Evolutionary conservation across 2,113 vertebrate genomes (phyloP).

Genomic region (Rattus norvegicus): GRCr8 NC_086019.1:233338001-233338500

Average conservation of each 20-base stretch:
- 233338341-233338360: constrained; percentile 51
- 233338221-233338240: constrained; percentile 60
- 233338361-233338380: constrained; percentile 6
- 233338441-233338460: neutral
- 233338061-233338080: constrained; percentile 56
- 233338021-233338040: constrained; percentile 29
- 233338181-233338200: constrained; percentile 62
- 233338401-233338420: neutral
- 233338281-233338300: constrained; percentile 68
- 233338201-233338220: constrained; percentile 75
- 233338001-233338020: constrained; percentile 20
- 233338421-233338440: neutral
- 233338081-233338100: constrained; percentile 45
- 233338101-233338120: constrained; percentile 58
- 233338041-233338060: constrained; percentile 4
- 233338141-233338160: constrained; percentile 72
- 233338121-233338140: constrained; percentile 19
- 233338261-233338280: constrained; percentile 51
- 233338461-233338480: neutral
- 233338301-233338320: constrained; percentile 67
- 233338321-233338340: constrained; percentile 55
- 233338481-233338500: neutral
- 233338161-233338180: constrained; percentile 63
- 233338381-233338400: neutral
- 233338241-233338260: constrained; percentile 64